Evolutionary conservation across 2,888 invertebrate species (phyloP), one percentile per base, ranked within the genome.

Genomic region (Diaphora mendica): DNA sequence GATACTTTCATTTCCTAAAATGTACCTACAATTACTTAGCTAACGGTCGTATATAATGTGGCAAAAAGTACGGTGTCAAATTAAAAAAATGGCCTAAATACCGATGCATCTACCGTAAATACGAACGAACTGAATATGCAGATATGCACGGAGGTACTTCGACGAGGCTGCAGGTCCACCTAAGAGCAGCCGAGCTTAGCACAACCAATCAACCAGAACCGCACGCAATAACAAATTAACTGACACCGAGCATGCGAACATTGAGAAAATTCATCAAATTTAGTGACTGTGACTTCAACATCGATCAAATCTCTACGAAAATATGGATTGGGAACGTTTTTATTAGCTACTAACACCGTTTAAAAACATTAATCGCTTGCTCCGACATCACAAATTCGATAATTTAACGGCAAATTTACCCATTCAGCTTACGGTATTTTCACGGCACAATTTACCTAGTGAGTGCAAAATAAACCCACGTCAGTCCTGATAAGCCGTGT

Each of bases 121-220:
- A 86, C 82, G 84, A 85, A 86, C 81, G 86, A 86, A 87, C 83
- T 82, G 83, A 81, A 85, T 86, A 90, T 90, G 89, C 87, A 88
- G 88, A 91, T 89, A 83, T 82, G 76, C 75, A 77, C 42, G 70
- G 77, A 82, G 79, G 85, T 84, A 85, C 80, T 88, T 87, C 86
- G 82, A 83, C 81, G 89, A 87, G 79, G 84, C 85, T 85, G 86
- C 79, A 85, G 87, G 87, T 87, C 86, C 87, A 86, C 83, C 84
- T 84, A 81, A 84, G 81, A 82, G 82, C 84, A 85, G 75, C 77
- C 82, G 86, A 87, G 85, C 79, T 69, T 64, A 68, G 70, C 78
- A 86, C 86, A 72, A 75, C 86, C 87, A 89, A 93, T 93, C 91
- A 86, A 70, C 80, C 87, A 87, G 89, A 92, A 92, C 92, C 72